Conservation (phyloP, 1,140 invertebrate genomes). For the Temnothorax curvispinosus region DNA sequence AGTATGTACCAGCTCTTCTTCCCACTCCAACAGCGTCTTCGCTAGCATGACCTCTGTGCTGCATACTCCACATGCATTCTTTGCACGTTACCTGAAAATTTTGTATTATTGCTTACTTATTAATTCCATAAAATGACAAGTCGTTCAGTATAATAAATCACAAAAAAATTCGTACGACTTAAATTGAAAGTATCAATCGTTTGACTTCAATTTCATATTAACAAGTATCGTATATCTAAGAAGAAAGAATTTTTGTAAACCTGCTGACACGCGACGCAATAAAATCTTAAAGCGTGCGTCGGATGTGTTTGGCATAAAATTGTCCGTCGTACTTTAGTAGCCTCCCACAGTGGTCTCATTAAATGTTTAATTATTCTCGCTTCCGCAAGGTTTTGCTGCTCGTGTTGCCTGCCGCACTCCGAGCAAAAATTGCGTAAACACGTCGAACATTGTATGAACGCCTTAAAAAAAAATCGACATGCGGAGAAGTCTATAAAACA, state of each 20-base stretch:
- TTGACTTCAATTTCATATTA: not conserved
- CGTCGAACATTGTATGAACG: slow-evolving; percentile 82
- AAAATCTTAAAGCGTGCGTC: slow-evolving; percentile 79
- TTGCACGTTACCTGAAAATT: slow-evolving; percentile 79
- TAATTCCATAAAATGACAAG: not conserved
- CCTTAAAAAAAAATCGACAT: slow-evolving; percentile 70
- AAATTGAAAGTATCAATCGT: not conserved
- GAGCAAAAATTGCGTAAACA: slow-evolving; percentile 84
- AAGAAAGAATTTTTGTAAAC: slow-evolving; percentile 63
- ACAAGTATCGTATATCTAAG: not conserved
- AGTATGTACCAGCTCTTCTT: slow-evolving; percentile 69
- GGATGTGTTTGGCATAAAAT: slow-evolving; percentile 81
- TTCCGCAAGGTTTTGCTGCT: slow-evolving; percentile 72
- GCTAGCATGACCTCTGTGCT: slow-evolving; percentile 82
- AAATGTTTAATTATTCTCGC: slow-evolving; percentile 72
- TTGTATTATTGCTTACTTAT: not conserved
- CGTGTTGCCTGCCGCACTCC: slow-evolving; percentile 82
- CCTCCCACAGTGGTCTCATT: slow-evolving; percentile 82
- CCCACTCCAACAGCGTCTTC: slow-evolving; percentile 80
- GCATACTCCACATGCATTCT: slow-evolving; percentile 81
- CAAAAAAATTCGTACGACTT: not conserved
- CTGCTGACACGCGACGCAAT: slow-evolving; percentile 83
- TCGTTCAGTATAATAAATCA: not conserved
- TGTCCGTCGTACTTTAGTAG: slow-evolving; percentile 78
- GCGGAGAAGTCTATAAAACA: not conserved